A percentile compares a stretch with the other conserved stretches of the same genome.
Conservation (phyloP, 1,140 invertebrate species). For the Drosophila eugracilis region DNA sequence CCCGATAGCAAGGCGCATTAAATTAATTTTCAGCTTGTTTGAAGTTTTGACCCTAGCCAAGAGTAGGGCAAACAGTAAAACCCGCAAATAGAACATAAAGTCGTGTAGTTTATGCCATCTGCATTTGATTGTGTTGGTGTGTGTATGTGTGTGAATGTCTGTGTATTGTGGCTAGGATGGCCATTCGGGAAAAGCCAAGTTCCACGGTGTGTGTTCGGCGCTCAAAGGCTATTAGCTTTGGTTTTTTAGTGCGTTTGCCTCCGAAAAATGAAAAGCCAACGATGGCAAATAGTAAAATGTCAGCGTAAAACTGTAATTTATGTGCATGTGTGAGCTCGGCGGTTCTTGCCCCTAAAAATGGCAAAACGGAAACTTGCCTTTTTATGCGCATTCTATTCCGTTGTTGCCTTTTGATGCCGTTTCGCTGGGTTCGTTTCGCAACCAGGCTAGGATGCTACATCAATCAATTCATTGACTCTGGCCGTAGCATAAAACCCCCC, state of each 20-base stretch:
- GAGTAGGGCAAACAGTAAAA: constrained; percentile 34
- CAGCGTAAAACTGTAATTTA: constrained; percentile 83
- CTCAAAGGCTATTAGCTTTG: constrained; percentile 73
- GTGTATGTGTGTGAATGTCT: background rate
- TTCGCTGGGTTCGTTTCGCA: constrained; percentile 14
- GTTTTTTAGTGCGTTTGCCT: constrained; percentile 70
- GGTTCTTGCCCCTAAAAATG: constrained; percentile 5
- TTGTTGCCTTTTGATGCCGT: constrained; percentile 61
- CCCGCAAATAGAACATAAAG: constrained; percentile 69
- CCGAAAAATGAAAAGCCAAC: constrained; percentile 74
- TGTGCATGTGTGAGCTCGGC: constrained; percentile 69
- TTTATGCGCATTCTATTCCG: constrained; percentile 75
- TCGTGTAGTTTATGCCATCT: constrained; percentile 71
- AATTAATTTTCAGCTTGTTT: constrained; percentile 82
- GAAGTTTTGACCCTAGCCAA: constrained; percentile 69
- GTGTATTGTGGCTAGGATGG: constrained; percentile 41
- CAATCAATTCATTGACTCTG: constrained; percentile 78
- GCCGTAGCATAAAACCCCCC: constrained; percentile 54
- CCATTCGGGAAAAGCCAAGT: constrained; percentile 69
- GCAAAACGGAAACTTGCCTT: constrained; percentile 14
- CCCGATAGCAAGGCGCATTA: constrained; percentile 63
- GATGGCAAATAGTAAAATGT: constrained; percentile 78
- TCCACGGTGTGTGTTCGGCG: too few species aligned
- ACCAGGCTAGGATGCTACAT: constrained; percentile 50
- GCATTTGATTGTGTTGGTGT: constrained; percentile 13